These are phyloP conservation scores for Dysmachus trigonus DNA, from an alignment of 2,888 invertebrate species.

Conservation along the genomic window DNA sequence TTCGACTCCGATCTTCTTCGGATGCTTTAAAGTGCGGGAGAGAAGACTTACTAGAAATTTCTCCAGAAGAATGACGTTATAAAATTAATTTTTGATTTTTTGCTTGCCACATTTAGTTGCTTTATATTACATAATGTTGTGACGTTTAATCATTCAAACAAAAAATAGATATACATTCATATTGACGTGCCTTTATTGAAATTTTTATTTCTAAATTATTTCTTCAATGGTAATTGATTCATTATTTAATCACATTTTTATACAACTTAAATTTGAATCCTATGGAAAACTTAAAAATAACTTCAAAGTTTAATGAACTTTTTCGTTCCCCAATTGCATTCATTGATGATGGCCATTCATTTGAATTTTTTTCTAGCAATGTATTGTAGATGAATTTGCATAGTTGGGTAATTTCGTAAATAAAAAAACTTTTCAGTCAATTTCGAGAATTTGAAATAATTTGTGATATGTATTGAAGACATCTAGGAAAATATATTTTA, in stretches of 20 bases:
- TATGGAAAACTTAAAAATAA: not conserved
- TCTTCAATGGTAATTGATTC: not conserved
- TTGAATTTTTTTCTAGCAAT: too few species aligned
- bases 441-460: too few species aligned
- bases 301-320: not conserved
- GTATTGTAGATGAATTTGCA: too few species aligned
- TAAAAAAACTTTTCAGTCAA: too few species aligned
- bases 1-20: not conserved
- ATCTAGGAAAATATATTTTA: too few species aligned
- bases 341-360: too few species aligned
- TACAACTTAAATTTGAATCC: not conserved
- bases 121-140: not conserved
- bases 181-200: not conserved
- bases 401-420: too few species aligned
- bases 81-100: constrained; percentile 6
- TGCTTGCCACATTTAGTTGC: not conserved
- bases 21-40: not conserved
- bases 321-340: not conserved
- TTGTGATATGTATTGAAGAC: too few species aligned
- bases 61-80: not conserved
- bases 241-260: too few species aligned
- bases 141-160: not conserved
- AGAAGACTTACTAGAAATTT: constrained; percentile 9
- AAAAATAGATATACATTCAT: not conserved
- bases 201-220: not conserved